Evolutionary conservation across 2,888 invertebrate genomes (phyloP), one percentile per base, ranked within the genome.

Genomic region (Lampropteryx suffumata): DNA sequence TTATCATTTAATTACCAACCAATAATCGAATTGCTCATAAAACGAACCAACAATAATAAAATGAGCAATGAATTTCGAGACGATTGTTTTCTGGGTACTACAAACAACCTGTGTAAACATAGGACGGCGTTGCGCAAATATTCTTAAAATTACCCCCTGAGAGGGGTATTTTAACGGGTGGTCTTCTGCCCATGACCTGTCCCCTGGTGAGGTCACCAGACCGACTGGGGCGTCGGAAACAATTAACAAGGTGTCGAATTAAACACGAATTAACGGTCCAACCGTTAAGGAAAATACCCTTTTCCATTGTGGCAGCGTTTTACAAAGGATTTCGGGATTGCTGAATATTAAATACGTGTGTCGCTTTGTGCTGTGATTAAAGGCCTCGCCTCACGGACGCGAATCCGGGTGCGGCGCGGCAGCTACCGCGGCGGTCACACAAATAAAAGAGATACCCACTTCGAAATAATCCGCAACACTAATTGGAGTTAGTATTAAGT

Each of bases 161-260:
- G 80, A 24, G 79, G 76, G 78, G 35, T n/a, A 11, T 21, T 10
- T 7, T 57, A 73, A 72, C 76, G 76, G 73, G 74, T 69, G 68
- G 40, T 47, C 47, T 44, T 70, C 69, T 79, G 84, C 74, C 82
- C 81, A 73, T 73, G 75, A 72, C 75, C 77, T 75, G 75, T 73
- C 67, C 73, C 71, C 71, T 62, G 63, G 67, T 73, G 79, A 84
- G 89, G 89, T 87, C 88, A 83, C 87, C 87, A 87, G 82, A 85
- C 84, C 81, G 82, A 82, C 84, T 74, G 76, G 80, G 82, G 85
- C 79, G 84, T 83, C 78, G 82, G 78, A 89, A 89, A 89, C 89
- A 90, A 90, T 90, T 90, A 90, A 90, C 90, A 84, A 90, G 90
- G 90, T 90, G 90, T 90, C 90, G 90, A 90, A 90, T 90, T 90